A percentile compares a stretch with the other conserved stretches of the same genome.
Evolutionary conservation across 2,797 vertebrate species (phyloP).

Genomic region (Cryptoprocta ferox): DNA sequence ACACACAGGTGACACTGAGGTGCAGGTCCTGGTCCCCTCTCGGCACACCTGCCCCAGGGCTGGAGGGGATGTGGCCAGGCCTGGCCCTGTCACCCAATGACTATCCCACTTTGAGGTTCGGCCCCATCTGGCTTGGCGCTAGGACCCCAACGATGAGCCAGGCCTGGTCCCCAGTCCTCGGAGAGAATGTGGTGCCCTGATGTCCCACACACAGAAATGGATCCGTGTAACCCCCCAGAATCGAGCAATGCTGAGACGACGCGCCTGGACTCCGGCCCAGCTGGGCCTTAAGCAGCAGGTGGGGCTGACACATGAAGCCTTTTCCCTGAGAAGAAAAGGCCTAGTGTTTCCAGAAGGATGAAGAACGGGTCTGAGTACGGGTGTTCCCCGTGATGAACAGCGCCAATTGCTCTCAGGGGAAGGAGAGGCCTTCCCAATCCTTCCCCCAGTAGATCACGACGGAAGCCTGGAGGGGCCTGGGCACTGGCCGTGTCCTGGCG

Average conservation of each 20-base stretch:
- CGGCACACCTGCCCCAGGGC: background rate
- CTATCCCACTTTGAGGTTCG: accelerated
- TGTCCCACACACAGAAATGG: accelerated
- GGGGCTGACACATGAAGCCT: background rate
- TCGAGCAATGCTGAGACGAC: background rate
- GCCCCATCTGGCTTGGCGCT: background rate
- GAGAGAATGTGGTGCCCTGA: background rate
- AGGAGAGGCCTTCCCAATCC: background rate
- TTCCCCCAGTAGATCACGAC: background rate
- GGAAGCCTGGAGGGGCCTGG: background rate
- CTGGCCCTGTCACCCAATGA: background rate
- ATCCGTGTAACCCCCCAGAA: background rate
- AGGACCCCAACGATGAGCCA: background rate
- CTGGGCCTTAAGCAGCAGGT: background rate
- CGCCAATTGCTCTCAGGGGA: background rate
- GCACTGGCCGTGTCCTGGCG: background rate
- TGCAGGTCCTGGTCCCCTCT: background rate
- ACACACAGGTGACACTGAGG: background rate
- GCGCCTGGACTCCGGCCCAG: background rate
- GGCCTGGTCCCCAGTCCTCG: background rate
- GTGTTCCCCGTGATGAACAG: background rate
- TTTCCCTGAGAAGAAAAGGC: background rate
- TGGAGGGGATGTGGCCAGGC: background rate
- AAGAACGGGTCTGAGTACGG: background rate
- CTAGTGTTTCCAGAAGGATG: background rate